These are phyloP conservation scores for Ceyx margarethae DNA, from an alignment of 2,113 vertebrate genomes.

Conservation along the genomic window DNA sequence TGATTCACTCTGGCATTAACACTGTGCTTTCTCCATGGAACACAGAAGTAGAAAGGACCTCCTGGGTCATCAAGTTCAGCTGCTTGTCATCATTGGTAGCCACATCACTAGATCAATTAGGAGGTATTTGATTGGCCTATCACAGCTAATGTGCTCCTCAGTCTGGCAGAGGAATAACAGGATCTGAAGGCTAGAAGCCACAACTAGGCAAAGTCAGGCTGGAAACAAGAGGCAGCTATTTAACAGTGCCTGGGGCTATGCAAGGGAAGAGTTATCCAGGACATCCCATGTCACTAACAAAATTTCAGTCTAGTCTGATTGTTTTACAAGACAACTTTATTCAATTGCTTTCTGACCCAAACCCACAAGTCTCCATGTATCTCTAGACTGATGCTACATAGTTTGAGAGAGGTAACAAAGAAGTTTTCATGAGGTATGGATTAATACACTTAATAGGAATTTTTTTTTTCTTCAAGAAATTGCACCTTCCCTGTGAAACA, in stretches of 20 bases:
- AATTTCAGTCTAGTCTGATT: neutral
- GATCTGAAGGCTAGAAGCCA: neutral
- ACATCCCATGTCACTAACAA: fast-evolving
- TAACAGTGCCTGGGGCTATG: neutral
- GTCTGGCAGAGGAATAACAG: slow-evolving; percentile 12
- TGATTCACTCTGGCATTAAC: neutral
- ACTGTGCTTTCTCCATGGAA: fast-evolving
- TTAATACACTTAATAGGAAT: neutral
- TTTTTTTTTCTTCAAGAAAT: neutral
- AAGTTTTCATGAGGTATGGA: neutral
- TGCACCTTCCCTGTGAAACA: neutral
- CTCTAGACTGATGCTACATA: neutral
- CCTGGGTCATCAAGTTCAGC: slow-evolving; percentile 26
- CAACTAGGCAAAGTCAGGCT: neutral
- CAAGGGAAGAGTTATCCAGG: neutral
- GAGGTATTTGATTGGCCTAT: slow-evolving; percentile 17
- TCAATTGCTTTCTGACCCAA: neutral
- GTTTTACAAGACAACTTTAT: neutral
- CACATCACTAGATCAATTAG: slow-evolving; percentile 58
- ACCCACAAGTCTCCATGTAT: neutral
- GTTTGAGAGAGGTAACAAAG: neutral
- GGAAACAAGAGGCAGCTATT: neutral
- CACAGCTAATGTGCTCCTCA: slow-evolving; percentile 29
- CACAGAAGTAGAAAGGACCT: slow-evolving; percentile 7
- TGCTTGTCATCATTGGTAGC: slow-evolving; percentile 25